Base-by-base conservation (phyloP, 2,888 invertebrate genomes). In the Himalopsyche tibetana region DNA sequence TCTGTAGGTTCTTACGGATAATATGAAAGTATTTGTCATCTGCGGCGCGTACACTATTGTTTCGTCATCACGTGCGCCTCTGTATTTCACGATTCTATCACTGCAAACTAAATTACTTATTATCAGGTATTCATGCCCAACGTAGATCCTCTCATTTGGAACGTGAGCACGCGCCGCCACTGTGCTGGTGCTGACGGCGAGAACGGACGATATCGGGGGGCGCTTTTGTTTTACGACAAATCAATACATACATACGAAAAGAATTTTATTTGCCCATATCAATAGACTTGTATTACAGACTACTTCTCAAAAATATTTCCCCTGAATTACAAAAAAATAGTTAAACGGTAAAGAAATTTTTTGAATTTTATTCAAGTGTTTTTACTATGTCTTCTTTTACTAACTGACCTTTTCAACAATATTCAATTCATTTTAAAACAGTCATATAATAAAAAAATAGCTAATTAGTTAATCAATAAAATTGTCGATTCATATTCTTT, bases 31-130 rank as follows among this genome's bases (percentile, higher is more conserved):
- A 63, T 63, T 63, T 63, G 19, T 63, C 63, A 63, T 19, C 63
- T n/a, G 28, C 19, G 63, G 63, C 63, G 63, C 63, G 63, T 63
- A 63, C 63, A 63, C 19, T 63, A 19, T 63, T 63, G 63, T 63
- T 63, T 63, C 6, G 19, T 19, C 63, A 63, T 63, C 63, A 63
- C 63, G 63, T 28, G 63, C 63, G 63, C 63, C 63, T 63, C 63
- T 63, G 63, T 63, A 63, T 63, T 63, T 63, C 63, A 63, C 19
- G 63, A 19, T 63, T 63, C 63, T 63, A 63, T 63, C 63, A 63
- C 63, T 63, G 63, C 63, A 63, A 63, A 63, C 63, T 63, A 56
- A 56, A 56, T 56, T 63, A 63, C 63, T 63, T 63, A 63, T 63
- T 63, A 63, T 63, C 63, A 63, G 63, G 63, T 63, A 63, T 63